A percentile compares a stretch with the other conserved stretches of the same genome.
These are phyloP conservation scores for Myrmecobius fasciatus DNA, from an alignment of 2,113 vertebrate species.

Conservation along the genomic window DNA sequence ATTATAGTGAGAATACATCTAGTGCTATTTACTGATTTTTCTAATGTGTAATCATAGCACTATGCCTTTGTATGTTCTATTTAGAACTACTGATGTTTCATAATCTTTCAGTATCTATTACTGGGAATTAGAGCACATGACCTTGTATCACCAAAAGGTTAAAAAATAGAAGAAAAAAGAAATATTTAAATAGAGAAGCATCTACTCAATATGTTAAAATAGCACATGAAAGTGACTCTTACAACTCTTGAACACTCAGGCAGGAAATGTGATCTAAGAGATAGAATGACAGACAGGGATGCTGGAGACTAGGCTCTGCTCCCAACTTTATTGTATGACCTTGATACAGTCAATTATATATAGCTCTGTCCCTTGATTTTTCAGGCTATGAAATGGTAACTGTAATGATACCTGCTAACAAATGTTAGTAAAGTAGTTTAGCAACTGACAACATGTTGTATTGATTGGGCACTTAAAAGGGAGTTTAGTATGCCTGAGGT, in stretches of 20 bases:
- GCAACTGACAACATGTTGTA: background rate
- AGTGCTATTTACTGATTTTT: background rate
- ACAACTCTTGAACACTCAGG: background rate
- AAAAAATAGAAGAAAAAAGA: background rate
- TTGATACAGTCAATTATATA: conserved; percentile 12
- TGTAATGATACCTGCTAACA: rapidly evolving
- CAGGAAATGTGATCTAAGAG: background rate
- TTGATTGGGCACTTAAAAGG: background rate
- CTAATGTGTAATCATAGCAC: rapidly evolving
- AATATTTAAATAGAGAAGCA: background rate
- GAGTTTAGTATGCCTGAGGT: background rate
- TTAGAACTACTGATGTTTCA: conserved; percentile 26
- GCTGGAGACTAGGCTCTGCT: rapidly evolving
- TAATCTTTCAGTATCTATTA: background rate
- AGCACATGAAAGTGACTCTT: too few relatives aligned
- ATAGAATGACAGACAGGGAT: background rate
- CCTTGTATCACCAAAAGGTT: conserved; percentile 52
- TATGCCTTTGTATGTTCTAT: background rate
- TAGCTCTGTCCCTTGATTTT: background rate
- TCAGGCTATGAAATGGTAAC: background rate
- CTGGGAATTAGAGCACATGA: conserved; percentile 28
- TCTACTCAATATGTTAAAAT: rapidly evolving
- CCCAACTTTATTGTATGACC: background rate
- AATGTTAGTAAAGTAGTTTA: rapidly evolving
- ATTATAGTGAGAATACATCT: rapidly evolving